These are phyloP conservation scores for Theretra japonica DNA, from an alignment of 2,888 invertebrate genomes.

Conservation along the genomic window DNA sequence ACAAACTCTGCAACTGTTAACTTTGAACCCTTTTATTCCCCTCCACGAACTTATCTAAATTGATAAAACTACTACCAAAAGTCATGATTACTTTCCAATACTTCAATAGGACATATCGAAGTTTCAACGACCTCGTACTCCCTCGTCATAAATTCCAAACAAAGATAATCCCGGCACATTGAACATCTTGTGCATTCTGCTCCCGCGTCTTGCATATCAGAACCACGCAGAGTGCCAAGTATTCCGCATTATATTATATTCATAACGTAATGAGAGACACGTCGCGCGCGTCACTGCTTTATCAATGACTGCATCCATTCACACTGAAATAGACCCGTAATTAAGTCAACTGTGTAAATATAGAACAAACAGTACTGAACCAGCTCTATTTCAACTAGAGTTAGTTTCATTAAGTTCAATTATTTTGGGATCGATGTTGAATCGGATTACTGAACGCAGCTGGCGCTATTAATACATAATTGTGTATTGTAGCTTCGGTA, in stretches of 20 bases:
- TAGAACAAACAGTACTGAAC: constrained; percentile 3
- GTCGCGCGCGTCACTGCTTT: constrained; percentile 17
- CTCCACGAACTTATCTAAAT: not conserved
- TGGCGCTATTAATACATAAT: not conserved
- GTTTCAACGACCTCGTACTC: not conserved
- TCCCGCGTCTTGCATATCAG: constrained; percentile 4
- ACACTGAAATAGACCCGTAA: constrained; percentile 27
- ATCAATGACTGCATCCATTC: constrained; percentile 28
- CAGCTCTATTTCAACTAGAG: not conserved
- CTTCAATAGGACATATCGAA: not conserved
- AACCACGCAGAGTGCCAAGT: constrained; percentile 18
- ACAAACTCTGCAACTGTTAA: too few relatives aligned
- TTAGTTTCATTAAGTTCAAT: not conserved
- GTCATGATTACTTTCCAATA: not conserved
- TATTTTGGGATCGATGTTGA: not conserved
- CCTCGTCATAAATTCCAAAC: not conserved
- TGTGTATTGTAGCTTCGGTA: not conserved
- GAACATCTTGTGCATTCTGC: constrained; percentile 6
- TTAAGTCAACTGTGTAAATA: constrained; percentile 27
- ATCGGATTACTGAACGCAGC: not conserved
- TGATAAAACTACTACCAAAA: not conserved
- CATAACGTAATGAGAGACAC: not conserved
- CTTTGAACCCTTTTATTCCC: too few relatives aligned
- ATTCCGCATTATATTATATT: not conserved
- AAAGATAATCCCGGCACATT: constrained; percentile 1